Evolutionary conservation across 2,113 vertebrate genomes (phyloP).

Genomic region (Agapornis roseicollis): DNA sequence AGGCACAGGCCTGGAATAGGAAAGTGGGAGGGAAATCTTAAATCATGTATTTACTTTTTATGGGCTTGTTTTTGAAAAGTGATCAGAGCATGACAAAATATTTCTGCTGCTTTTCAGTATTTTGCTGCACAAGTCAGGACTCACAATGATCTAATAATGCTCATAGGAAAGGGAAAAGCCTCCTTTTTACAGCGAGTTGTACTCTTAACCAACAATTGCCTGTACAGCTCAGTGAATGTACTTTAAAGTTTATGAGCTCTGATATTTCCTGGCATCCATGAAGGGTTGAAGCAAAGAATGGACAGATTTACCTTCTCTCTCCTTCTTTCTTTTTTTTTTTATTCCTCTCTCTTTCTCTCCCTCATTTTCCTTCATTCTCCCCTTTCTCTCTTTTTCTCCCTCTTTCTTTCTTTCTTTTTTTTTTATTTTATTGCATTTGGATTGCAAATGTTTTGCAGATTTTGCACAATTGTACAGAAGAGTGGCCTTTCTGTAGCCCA

Average conservation of each 20-base stretch:
- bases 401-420: not conserved
- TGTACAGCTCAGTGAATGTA: constrained; percentile 81
- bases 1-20: not conserved
- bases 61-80: constrained; percentile 53
- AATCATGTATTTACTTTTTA: constrained; percentile 54
- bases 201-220: constrained; percentile 69
- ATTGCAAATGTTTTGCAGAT: constrained; percentile 78
- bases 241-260: constrained; percentile 71
- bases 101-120: constrained; percentile 71
- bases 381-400: not conserved
- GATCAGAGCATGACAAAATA: constrained; percentile 68
- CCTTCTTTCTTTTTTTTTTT: constrained; percentile 48
- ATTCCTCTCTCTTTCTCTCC: not conserved
- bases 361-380: not conserved
- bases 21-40: constrained; percentile 34
- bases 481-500: constrained; percentile 82
- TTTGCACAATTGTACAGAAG: constrained; percentile 82
- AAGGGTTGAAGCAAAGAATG: constrained; percentile 65
- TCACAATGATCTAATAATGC: constrained; percentile 42
- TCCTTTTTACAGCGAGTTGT: constrained; percentile 58
- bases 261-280: constrained; percentile 62
- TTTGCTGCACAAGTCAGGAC: constrained; percentile 66
- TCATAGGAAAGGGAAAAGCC: constrained; percentile 30
- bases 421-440: constrained; percentile 16
- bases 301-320: constrained; percentile 46